Percentiles rank a stretch among this genome's conserved stretches.
Conservation (phyloP, 2,888 invertebrate genomes). For the Amiota minor region DNA sequence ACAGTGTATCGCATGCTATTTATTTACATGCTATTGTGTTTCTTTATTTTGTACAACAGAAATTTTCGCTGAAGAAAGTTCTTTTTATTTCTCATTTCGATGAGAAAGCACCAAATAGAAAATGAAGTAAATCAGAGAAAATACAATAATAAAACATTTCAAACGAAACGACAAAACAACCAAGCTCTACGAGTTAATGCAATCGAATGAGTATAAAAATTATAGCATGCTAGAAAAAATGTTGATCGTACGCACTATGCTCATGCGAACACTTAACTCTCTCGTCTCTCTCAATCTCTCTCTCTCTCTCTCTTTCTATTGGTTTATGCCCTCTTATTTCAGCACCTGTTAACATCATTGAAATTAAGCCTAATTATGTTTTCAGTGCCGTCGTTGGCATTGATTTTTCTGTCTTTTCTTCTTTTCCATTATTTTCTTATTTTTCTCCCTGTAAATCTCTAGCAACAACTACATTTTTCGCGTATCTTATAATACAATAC, state of each 20-base stretch:
- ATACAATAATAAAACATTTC: not conserved
- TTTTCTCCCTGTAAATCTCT: not conserved
- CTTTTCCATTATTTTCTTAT: too few species aligned
- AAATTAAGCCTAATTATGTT: too few species aligned
- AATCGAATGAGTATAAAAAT: constrained; percentile 31
- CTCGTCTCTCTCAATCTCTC: constrained; percentile 32
- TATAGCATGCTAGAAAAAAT: constrained; percentile 9
- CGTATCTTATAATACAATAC: not conserved
- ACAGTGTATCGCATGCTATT: too few species aligned
- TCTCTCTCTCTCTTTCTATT: constrained; percentile 15
- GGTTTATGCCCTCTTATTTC: constrained; percentile 20
- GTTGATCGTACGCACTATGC: constrained; percentile 41
- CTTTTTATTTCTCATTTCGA: too few species aligned
- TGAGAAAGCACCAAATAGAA: too few species aligned
- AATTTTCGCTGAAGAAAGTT: too few species aligned
- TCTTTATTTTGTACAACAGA: too few species aligned
- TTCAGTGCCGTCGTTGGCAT: too few species aligned
- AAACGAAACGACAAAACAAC: not conserved
- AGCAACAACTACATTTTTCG: not conserved
- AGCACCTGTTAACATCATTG: constrained; percentile 18
- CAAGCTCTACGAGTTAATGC: constrained; percentile 14
- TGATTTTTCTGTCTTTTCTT: too few species aligned
- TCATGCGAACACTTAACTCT: constrained; percentile 34
- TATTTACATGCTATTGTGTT: too few species aligned
- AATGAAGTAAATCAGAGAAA: not conserved